A percentile compares a stretch with the other conserved stretches of the same genome.
phyloP scores from a whole-genome alignment of 2,797 vertebrate species.

The Microctenopoma steveboyesi region DNA sequence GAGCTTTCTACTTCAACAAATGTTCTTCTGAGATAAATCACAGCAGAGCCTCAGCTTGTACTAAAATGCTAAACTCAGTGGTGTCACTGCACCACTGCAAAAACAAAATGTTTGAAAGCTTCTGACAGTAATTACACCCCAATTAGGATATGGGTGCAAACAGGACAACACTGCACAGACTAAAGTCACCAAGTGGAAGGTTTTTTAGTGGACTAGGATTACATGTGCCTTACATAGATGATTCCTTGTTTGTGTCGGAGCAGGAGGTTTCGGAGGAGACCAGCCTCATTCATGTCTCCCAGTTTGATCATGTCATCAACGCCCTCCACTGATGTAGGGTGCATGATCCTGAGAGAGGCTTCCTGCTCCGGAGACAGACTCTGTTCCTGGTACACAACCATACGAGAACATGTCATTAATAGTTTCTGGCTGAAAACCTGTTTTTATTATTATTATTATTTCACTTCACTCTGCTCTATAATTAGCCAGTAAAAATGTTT shows the following conservation, averaged over 20 bases:
- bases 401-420: neutral
- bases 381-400: slow-evolving; percentile 81
- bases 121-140: neutral
- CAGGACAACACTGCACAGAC: too few relatives aligned
- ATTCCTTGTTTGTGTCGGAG: slow-evolving; percentile 87
- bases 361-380: slow-evolving; percentile 73
- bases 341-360: slow-evolving; percentile 85
- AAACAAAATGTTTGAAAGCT: too few relatives aligned
- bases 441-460: neutral
- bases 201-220: neutral
- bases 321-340: slow-evolving; percentile 88
- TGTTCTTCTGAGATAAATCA: too few relatives aligned
- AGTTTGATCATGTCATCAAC: slow-evolving; percentile 95
- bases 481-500: neutral
- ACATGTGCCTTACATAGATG: slow-evolving; percentile 89
- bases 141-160: neutral
- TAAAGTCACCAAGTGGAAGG: too few relatives aligned
- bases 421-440: neutral
- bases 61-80: neutral
- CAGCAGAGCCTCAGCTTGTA: too few relatives aligned
- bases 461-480: neutral
- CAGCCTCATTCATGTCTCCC: slow-evolving; percentile 92
- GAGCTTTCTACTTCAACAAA: too few relatives aligned
- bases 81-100: too few relatives aligned
- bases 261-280: slow-evolving; percentile 91